Evolutionary conservation across 2,888 invertebrate genomes (phyloP).

Genomic region (Dendrolimus pini): DNA sequence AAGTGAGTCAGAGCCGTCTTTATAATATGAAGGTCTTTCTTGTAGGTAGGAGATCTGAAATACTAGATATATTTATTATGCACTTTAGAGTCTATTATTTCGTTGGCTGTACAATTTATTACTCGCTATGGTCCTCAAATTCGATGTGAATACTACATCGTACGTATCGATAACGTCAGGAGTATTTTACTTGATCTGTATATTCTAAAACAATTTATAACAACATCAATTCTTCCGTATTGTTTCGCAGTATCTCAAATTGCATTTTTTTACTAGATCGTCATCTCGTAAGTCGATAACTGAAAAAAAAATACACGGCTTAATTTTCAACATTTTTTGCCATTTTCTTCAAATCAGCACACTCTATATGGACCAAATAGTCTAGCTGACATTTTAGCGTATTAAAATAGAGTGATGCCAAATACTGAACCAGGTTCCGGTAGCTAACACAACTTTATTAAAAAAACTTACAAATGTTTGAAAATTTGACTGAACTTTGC

Average conservation of each 20-base stretch:
- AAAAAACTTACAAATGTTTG: slow-evolving; percentile 19
- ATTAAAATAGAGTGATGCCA: slow-evolving; percentile 34
- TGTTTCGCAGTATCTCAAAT: slow-evolving; percentile 22
- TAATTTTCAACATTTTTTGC: slow-evolving; percentile 24
- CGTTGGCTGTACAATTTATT: slow-evolving; percentile 21
- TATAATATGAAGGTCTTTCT: slow-evolving; percentile 61
- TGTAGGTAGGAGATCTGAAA: slow-evolving; percentile 8
- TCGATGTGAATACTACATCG: slow-evolving; percentile 27
- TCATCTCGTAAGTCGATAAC: slow-evolving; percentile 29
- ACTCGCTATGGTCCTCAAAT: slow-evolving; percentile 32
- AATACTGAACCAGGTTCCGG: slow-evolving; percentile 35
- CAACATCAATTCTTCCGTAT: slow-evolving; percentile 30
- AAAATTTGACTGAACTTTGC: no score
- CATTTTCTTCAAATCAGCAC: slow-evolving; percentile 21
- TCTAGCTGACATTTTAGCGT: slow-evolving; percentile 34
- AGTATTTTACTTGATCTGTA: slow-evolving; percentile 16
- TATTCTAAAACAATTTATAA: slow-evolving; percentile 36
- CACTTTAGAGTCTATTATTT: slow-evolving; percentile 28
- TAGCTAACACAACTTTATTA: slow-evolving; percentile 35
- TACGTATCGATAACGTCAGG: slow-evolving; percentile 23
- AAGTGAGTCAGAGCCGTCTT: slow-evolving; percentile 86
- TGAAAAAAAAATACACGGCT: slow-evolving; percentile 23
- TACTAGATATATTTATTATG: slow-evolving; percentile 35
- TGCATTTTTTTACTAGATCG: slow-evolving; percentile 21
- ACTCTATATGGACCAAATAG: slow-evolving; percentile 29